phyloP scores from a whole-genome alignment of 2,888 invertebrate species.

The Chesias legatella region DNA sequence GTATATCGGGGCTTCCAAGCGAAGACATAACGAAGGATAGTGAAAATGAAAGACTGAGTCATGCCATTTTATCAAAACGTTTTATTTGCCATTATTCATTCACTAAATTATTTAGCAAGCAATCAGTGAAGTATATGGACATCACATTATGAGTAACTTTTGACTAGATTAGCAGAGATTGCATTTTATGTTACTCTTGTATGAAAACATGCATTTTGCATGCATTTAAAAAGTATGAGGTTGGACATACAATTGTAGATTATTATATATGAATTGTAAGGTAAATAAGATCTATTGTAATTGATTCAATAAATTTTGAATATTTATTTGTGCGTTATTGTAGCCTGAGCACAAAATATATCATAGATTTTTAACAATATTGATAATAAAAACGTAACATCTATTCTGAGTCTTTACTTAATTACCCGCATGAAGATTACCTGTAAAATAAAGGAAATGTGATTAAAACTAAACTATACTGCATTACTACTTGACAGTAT shows the following conservation, averaged over 20 bases:
- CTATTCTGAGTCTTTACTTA: conserved; percentile 37
- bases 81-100: conserved; percentile 58
- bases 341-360: conserved; percentile 54
- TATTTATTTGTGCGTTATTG: conserved; percentile 25
- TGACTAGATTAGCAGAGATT: conserved; percentile 65
- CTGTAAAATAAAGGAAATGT: no score
- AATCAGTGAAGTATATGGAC: conserved; percentile 52
- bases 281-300: conserved; percentile 45
- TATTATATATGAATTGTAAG: conserved; percentile 46
- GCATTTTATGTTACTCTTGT: conserved; percentile 45
- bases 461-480: no score
- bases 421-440: conserved; percentile 35
- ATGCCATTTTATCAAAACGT: conserved; percentile 61
- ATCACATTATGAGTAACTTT: conserved; percentile 47
- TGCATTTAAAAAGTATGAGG: conserved; percentile 34
- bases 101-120: conserved; percentile 56
- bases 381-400: conserved; percentile 49
- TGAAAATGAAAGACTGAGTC: conserved; percentile 71
- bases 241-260: conserved; percentile 48
- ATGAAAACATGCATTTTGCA: conserved; percentile 39
- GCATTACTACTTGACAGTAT: no score
- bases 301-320: conserved; percentile 25
- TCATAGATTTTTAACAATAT: conserved; percentile 53
- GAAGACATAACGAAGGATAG: conserved; percentile 21
- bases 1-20: conserved; percentile 40